Conservation (phyloP, 2,113 vertebrate species). For the rabbit (Oryctolagus cuniculus) region mOryCun1.1 NC_091451.1:37633501-37634000, state of each 20-base stretch:
- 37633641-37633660: slow-evolving; percentile 97
- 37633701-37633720: slow-evolving; percentile 98
- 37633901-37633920: background rate
- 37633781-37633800: accelerated
- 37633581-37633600: slow-evolving; percentile 91
- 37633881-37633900: no score
- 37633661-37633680: slow-evolving; percentile 96
- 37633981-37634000: background rate
- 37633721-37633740: slow-evolving; percentile 98
- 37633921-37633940: accelerated
- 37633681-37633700: slow-evolving; percentile 97
- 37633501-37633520: background rate
- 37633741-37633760: slow-evolving; percentile 76
- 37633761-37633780: no score
- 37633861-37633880: accelerated
- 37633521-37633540: background rate
- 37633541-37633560: slow-evolving; percentile 78
- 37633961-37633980: background rate
- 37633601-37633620: slow-evolving; percentile 98
- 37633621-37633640: slow-evolving; percentile 95
- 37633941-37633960: background rate
- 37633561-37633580: slow-evolving; percentile 92
- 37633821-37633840: background rate
- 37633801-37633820: no score
- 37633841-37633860: background rate